Percentiles rank a stretch among this genome's conserved stretches.
Evolutionary conservation across 2,888 invertebrate genomes (phyloP).

Genomic region (Mesorhabditis sp.): DNA sequence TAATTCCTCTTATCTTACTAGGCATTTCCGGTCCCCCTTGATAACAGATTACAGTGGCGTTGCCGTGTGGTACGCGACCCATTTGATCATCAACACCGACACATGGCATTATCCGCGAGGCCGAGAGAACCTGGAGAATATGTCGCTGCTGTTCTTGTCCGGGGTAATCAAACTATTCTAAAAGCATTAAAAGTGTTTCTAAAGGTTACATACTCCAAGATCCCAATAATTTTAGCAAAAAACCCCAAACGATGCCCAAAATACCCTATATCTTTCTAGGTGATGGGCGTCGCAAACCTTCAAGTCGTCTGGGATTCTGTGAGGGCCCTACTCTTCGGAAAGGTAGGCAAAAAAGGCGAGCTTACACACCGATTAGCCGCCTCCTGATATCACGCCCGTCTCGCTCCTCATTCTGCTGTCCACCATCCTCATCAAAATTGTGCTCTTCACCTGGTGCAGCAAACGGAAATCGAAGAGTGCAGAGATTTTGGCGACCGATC

Average conservation of each 20-base stretch:
- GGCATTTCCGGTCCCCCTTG: too few relatives aligned
- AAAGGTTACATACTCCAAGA: background rate
- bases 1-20: too few relatives aligned
- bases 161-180: background rate
- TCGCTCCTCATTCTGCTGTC: conserved; percentile 23
- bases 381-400: conserved; percentile 13
- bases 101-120: conserved; percentile 19
- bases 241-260: too few relatives aligned
- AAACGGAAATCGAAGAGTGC: conserved; percentile 13
- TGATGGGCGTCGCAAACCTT: conserved; percentile 27
- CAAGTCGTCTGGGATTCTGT: conserved; percentile 19
- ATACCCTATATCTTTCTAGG: background rate
- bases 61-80: conserved; percentile 22
- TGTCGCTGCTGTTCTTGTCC: conserved; percentile 21
- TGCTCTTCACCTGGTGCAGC: conserved; percentile 22
- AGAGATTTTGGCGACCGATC: background rate
- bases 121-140: conserved; percentile 18
- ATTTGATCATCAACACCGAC: conserved; percentile 22
- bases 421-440: conserved; percentile 22
- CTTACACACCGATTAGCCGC: background rate
- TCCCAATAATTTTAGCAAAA: too few relatives aligned
- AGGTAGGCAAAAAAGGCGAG: background rate
- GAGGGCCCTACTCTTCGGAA: conserved; percentile 11
- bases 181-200: background rate
- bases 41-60: conserved; percentile 15